Conservation (phyloP, 2,797 vertebrate genomes). For the Chelonia mydas region DNA sequence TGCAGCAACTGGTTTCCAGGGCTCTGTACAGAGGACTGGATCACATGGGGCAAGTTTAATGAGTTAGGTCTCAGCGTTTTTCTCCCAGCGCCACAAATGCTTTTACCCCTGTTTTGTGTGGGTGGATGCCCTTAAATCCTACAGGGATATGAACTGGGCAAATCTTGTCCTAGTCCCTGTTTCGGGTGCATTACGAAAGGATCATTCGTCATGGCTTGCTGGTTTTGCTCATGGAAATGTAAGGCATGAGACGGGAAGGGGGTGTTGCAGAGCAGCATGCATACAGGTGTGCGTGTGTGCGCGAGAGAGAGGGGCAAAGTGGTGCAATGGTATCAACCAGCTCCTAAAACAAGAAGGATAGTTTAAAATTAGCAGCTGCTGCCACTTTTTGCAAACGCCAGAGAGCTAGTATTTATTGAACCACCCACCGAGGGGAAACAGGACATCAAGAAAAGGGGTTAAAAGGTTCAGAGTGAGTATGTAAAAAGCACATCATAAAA, state of each 20-base stretch:
- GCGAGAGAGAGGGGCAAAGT: not conserved
- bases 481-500: not conserved
- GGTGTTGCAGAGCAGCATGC: not conserved
- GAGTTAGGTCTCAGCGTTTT: not conserved
- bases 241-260: not conserved
- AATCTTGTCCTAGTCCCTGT: not conserved
- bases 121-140: not conserved
- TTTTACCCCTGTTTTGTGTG: not conserved
- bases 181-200: not conserved
- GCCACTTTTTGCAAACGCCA: fast-evolving
- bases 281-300: no score
- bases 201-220: not conserved
- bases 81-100: not conserved
- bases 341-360: not conserved
- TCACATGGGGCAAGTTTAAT: not conserved
- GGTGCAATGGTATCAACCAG: not conserved
- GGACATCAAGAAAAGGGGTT: fast-evolving
- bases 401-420: not conserved
- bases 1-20: not conserved
- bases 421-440: not conserved
- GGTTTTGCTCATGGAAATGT: fast-evolving
- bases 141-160: conserved; percentile 24
- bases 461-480: fast-evolving
- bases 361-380: not conserved
- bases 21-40: not conserved